Base-by-base conservation (phyloP, 2,113 vertebrate genomes). In the Deroptyus accipitrinus region DNA sequence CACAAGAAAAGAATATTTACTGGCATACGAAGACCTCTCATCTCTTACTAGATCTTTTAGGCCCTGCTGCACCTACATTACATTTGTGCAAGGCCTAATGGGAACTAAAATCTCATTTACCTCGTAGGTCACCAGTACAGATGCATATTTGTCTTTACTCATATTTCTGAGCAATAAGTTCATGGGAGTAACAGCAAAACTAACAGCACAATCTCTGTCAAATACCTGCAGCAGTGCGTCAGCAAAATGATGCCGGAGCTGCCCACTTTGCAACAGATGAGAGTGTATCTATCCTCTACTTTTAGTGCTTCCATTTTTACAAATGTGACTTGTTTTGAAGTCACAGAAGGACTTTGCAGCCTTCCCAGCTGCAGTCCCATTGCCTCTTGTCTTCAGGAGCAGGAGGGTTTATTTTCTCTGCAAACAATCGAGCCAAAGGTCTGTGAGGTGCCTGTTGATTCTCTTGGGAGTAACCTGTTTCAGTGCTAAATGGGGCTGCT, bases 401-500 rank as follows among this genome's bases (percentile, higher is more conserved):
- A 24, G 49, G 11, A 44, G 67, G 62, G 19, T 76, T 68, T 46
- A 8, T 83, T 89, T 80, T 35, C 76, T 35, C 35, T 69, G 70
- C 35, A 59, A 66, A 66, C 44, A 30, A 3, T 23, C 0, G 1
- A 83, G 54, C n/a, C 46, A 39, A 19, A 46, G 46, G 54, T 44
- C 61, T 59, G 25, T 23, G 16, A 44, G 62, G 61, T 75, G 61
- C 62, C 51, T 59, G 1, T 59, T 14, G 27, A 57, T 59, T 23
- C 37, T 67, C 31, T 61, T 30, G 62, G 70, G 70, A 46, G 63
- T 62, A 11, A 23, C 35, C 51, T 1, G 1, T 46, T 42, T 14
- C 7, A 3, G 35, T 42, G 51, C 41, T 2, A 1, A 17, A 44
- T 1, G 13, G 42, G 30, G 59, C 59, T 42, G 57, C 5, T 2